These are phyloP conservation scores for Diglossa cyanea DNA, from an alignment of 2,797 vertebrate genomes.

Conservation along the genomic window DNA sequence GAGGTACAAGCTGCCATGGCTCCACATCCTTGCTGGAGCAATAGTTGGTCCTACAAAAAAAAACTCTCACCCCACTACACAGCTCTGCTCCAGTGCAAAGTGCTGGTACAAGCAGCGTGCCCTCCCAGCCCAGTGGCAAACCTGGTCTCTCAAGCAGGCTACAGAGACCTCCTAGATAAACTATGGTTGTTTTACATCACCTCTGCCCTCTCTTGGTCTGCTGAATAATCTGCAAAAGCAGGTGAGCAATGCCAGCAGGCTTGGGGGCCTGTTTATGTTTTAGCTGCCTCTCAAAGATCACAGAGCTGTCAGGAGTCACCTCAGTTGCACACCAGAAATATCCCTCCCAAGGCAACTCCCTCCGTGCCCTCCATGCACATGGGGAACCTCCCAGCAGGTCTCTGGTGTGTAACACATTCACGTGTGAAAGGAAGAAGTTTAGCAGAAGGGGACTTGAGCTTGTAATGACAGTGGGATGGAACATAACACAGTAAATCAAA, in stretches of 20 bases:
- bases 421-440: background rate
- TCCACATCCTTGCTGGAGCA: fast-evolving
- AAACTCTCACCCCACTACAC: background rate
- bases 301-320: background rate
- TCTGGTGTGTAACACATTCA: background rate
- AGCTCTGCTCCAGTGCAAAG: background rate
- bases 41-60: background rate
- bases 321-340: background rate
- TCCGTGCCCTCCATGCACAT: fast-evolving
- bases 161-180: background rate
- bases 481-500: background rate
- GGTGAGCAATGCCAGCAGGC: background rate
- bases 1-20: fast-evolving
- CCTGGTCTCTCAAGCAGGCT: background rate
- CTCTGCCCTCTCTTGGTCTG: background rate
- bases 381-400: background rate
- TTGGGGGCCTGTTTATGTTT: background rate
- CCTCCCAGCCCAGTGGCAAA: background rate
- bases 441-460: background rate
- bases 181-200: background rate
- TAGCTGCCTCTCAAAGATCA: background rate
- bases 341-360: background rate
- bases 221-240: background rate
- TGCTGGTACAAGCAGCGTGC: fast-evolving
- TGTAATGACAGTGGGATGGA: background rate